These are phyloP conservation scores for Paramormyrops kingsleyae DNA, from an alignment of 2,113 vertebrate genomes.

Conservation along the genomic window DNA sequence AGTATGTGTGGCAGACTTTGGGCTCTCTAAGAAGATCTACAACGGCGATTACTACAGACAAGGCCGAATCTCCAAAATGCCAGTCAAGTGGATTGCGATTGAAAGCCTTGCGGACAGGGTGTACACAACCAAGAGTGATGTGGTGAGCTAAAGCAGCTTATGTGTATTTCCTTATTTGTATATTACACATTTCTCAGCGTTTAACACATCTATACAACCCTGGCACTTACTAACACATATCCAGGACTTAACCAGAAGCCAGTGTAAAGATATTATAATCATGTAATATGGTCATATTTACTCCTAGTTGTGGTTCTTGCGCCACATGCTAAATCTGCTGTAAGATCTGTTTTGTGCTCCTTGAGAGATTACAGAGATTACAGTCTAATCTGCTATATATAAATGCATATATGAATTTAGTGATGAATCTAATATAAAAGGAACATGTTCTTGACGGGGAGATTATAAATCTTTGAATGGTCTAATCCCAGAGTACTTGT, in stretches of 20 bases:
- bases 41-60: constrained; percentile 88
- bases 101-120: constrained; percentile 85
- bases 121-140: constrained; percentile 87
- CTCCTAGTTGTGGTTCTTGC: not conserved
- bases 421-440: not conserved
- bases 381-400: not conserved
- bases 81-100: constrained; percentile 89
- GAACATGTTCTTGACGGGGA: not conserved
- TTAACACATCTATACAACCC: not conserved
- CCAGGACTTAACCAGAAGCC: not conserved
- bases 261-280: not conserved
- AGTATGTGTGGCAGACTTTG: constrained; percentile 85
- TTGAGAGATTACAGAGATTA: not conserved
- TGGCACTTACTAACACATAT: not conserved
- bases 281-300: not conserved
- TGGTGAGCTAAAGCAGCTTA: constrained; percentile 52
- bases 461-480: not conserved
- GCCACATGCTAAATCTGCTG: not conserved
- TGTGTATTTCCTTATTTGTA: not conserved
- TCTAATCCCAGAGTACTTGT: not conserved
- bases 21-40: constrained; percentile 89
- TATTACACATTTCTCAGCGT: not conserved
- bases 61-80: constrained; percentile 88
- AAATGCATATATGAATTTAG: not conserved
- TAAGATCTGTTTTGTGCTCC: not conserved